Evolutionary conservation across 2,797 vertebrate species (phyloP).

Genomic region (Sebastiscus albofasciatus): DNA sequence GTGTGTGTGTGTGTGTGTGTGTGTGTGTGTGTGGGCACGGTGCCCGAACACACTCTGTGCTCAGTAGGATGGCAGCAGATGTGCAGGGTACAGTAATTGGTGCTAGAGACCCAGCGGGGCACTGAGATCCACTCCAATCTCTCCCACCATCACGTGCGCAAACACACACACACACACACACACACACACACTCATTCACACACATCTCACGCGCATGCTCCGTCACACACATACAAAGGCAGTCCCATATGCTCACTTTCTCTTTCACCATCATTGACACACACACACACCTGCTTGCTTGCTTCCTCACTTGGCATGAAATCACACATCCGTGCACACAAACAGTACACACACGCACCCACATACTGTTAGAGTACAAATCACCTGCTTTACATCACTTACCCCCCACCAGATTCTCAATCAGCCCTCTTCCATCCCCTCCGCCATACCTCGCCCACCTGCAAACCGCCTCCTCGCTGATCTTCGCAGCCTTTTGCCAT

Average conservation of each 20-base stretch:
- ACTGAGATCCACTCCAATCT: constrained; percentile 72
- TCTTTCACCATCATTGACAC: constrained; percentile 31
- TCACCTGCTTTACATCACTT: constrained; percentile 65
- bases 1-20: constrained; percentile 6
- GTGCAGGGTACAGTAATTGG: constrained; percentile 80
- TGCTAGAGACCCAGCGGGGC: constrained; percentile 76
- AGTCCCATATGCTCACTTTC: constrained; percentile 44
- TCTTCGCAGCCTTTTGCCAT: neutral
- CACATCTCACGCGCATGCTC: neutral
- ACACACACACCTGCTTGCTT: constrained; percentile 32
- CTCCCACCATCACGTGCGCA: constrained; percentile 33
- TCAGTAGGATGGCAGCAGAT: constrained; percentile 77
- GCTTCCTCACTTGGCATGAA: constrained; percentile 37
- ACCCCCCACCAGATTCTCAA: constrained; percentile 18
- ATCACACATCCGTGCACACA: constrained; percentile 21
- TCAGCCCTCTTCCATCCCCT: constrained; percentile 1
- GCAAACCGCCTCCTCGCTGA: constrained; percentile 1
- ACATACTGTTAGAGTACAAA: constrained; percentile 55
- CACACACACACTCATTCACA: constrained; percentile 1
- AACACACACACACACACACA: constrained; percentile 9
- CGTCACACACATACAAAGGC: constrained; percentile 4
- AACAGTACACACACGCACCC: constrained; percentile 17
- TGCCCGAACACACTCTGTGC: constrained; percentile 65
- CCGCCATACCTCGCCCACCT: constrained; percentile 12
- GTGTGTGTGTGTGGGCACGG: constrained; percentile 34